Percentiles rank a stretch among this genome's conserved stretches.
These are phyloP conservation scores for Hydrozoanthus tunicans DNA, from an alignment of 64 coral and sea anemone species.

Conservation along the genomic window DNA sequence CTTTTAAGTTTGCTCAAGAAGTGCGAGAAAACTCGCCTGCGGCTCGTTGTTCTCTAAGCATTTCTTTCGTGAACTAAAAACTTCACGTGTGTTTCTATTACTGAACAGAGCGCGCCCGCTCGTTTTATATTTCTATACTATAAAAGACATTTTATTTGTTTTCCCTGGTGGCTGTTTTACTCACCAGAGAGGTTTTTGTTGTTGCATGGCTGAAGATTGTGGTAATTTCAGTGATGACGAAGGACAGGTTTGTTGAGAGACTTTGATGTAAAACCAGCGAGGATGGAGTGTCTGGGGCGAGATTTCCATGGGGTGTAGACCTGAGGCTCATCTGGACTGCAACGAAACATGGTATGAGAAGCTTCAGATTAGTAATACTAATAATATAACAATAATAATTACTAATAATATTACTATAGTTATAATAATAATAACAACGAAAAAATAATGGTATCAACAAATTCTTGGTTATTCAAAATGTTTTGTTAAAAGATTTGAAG, in stretches of 20 bases:
- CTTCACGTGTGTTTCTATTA: too few species aligned
- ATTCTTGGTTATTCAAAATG: too few species aligned
- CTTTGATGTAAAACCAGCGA: conserved; percentile 22
- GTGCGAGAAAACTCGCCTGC: too few species aligned
- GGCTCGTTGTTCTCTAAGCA: too few species aligned
- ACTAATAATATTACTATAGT: too few species aligned
- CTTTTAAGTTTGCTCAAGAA: too few species aligned
- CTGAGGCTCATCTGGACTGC: conserved; percentile 26
- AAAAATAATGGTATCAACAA: too few species aligned
- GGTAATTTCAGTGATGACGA: conserved; percentile 24
- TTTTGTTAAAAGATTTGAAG: too few species aligned
- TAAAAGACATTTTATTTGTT: background rate
- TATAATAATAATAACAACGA: too few species aligned
- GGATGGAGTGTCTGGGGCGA: background rate
- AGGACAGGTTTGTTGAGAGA: conserved; percentile 9
- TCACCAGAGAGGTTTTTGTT: conserved; percentile 23
- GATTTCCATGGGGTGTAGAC: background rate
- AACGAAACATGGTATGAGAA: background rate
- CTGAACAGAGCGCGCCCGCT: background rate
- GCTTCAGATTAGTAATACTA: too few species aligned
- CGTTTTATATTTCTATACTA: background rate
- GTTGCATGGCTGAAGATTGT: conserved; percentile 24
- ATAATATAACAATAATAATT: too few species aligned
- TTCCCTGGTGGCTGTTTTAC: background rate
- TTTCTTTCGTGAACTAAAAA: too few species aligned